Conservation (phyloP, 2,888 invertebrate species). For the Beris chalybata region DNA sequence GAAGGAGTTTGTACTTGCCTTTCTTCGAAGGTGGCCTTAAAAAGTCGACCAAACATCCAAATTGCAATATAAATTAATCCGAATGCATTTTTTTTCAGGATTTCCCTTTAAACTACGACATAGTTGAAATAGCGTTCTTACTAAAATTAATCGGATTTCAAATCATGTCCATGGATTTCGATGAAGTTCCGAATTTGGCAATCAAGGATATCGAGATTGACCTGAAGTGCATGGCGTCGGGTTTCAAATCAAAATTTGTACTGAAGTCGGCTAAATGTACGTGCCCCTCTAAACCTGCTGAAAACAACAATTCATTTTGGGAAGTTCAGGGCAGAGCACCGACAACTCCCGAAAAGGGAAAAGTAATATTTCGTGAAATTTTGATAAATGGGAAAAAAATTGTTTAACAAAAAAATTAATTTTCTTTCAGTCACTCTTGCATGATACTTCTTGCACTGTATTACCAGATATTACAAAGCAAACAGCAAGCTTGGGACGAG, state of each 20-base stretch:
- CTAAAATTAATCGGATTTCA: slow-evolving; percentile 38
- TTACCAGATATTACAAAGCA: slow-evolving; percentile 35
- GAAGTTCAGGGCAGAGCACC: slow-evolving; percentile 38
- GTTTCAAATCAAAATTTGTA: slow-evolving; percentile 33
- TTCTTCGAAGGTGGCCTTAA: no score
- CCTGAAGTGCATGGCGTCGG: slow-evolving; percentile 35
- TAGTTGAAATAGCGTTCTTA: slow-evolving; percentile 36
- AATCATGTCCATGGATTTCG: slow-evolving; percentile 36
- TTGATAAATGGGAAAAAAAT: neutral
- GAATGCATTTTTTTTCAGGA: neutral
- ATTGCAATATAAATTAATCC: no score
- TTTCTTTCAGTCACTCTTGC: neutral
- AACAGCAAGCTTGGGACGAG: slow-evolving; percentile 31
- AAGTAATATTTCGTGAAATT: slow-evolving; percentile 20
- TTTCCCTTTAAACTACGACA: slow-evolving; percentile 33
- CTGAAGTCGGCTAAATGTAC: slow-evolving; percentile 34
- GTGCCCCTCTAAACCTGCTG: slow-evolving; percentile 34
- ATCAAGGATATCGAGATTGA: slow-evolving; percentile 35
- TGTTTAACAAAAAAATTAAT: neutral
- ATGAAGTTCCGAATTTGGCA: slow-evolving; percentile 1
- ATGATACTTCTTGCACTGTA: slow-evolving; percentile 37
- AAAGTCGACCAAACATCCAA: no score
- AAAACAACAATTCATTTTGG: slow-evolving; percentile 41
- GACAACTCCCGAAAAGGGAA: slow-evolving; percentile 24
- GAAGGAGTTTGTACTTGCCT: no score